Percentiles rank a stretch among this genome's conserved stretches.
phyloP scores from a whole-genome alignment of 2,113 vertebrate genomes.

The Rhinoderma darwinii region DNA sequence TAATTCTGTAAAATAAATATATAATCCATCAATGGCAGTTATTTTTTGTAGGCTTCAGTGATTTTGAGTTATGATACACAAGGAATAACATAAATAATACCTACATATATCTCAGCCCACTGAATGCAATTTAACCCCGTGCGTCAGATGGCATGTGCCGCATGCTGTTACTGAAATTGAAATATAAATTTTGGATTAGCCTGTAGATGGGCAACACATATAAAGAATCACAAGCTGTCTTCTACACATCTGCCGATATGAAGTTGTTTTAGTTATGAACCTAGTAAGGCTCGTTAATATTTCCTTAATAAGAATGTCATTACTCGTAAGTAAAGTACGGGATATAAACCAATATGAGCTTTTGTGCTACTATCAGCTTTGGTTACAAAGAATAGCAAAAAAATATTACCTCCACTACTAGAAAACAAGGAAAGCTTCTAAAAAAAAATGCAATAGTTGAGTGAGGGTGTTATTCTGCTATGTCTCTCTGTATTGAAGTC shows the following conservation, averaged over 20 bases:
- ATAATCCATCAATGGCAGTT: slow-evolving; percentile 52
- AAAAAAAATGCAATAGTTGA: slow-evolving; percentile 24
- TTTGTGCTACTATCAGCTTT: neutral
- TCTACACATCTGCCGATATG: neutral
- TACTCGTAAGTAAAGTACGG: neutral
- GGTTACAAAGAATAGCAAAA: slow-evolving; percentile 7
- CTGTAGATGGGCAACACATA: neutral
- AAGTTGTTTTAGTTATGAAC: neutral
- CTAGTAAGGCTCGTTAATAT: neutral
- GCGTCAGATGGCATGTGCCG: neutral
- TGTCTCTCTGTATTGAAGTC: slow-evolving; percentile 43
- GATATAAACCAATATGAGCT: neutral
- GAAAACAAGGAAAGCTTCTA: slow-evolving; percentile 28
- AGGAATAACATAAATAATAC: slow-evolving; percentile 48
- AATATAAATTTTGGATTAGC: slow-evolving; percentile 53
- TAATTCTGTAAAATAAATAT: slow-evolving; percentile 58
- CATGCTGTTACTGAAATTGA: slow-evolving; percentile 51
- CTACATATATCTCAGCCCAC: neutral
- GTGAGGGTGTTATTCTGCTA: slow-evolving; percentile 1
- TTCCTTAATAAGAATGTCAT: neutral
- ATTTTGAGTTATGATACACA: slow-evolving; percentile 42
- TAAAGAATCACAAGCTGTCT: slow-evolving; percentile 14
- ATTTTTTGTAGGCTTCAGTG: slow-evolving; percentile 22
- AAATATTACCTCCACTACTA: slow-evolving; percentile 35
- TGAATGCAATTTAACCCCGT: slow-evolving; percentile 34